Base-by-base conservation (phyloP, 2,888 invertebrate genomes). In the Horisme vitalbata region DNA sequence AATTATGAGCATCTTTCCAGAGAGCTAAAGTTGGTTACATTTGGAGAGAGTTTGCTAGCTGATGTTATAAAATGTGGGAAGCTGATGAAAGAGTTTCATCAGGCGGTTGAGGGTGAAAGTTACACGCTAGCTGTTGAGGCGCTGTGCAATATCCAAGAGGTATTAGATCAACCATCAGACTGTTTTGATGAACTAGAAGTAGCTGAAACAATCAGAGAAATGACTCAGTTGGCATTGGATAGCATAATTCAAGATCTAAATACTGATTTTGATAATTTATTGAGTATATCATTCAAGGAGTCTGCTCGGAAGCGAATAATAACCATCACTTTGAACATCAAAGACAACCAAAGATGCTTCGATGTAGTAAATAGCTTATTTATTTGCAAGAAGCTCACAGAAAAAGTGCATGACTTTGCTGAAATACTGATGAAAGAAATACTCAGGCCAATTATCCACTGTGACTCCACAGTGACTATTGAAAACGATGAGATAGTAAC, bases 1-100 rank as follows among this genome's bases (percentile, higher is more conserved):
- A 93, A 93, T 64, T 79, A 95, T 55, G 86, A 92, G 26, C 82
- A 81, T 45, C 80, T 93, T 28, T 83, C 91, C 45, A 77, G 76
- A 61, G 85, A 88, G 56, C 73, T 95, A 28, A 80, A 91, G 45
- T 91, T 91, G 57, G 82, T 92, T 0, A 87, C 90, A 11, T 85
- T 92, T 56, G 91, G 91, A n/a, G 58, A 93, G 11, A 78, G 83
- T 21, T 77, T 93, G 50, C 61, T 84, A 4, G 63, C 51, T 45
- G 77, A 83, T 72, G 76, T 85, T 1, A 57, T 78, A 2, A 73
- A 74, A 34, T 83, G 84, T 59, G 79, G 78, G 5, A 76, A 63
- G 43, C 77, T 71, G 61, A 65, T 86, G 2, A 83, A 77, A 41
- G 75, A 79, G 12, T 86, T 77, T 73, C 75, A 82, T 50, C 75